A percentile compares a stretch with the other conserved stretches of the same genome.
Conservation (phyloP, 2,113 vertebrate species). For the Piprites chloris region DNA sequence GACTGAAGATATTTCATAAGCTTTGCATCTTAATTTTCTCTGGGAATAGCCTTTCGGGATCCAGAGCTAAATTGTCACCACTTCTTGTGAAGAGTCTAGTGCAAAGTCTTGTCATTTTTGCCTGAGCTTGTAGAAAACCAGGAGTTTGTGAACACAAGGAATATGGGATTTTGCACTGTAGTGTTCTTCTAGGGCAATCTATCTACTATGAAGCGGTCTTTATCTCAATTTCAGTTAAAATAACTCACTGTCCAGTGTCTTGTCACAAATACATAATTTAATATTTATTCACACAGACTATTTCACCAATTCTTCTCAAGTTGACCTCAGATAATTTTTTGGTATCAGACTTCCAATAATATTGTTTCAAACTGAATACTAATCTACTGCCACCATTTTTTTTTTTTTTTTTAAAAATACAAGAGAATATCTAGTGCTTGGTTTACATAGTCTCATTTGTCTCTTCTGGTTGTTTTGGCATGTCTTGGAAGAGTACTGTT, state of each 20-base stretch:
- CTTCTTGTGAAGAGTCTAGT: background rate
- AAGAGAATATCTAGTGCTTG: background rate
- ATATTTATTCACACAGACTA: background rate
- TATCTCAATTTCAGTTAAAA: background rate
- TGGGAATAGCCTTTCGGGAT: background rate
- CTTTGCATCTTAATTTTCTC: background rate
- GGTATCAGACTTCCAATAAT: background rate
- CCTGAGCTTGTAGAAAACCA: background rate
- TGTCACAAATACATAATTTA: background rate
- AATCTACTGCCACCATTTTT: background rate
- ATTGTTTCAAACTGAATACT: conserved; percentile 1
- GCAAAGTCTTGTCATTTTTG: background rate
- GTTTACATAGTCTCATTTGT: background rate
- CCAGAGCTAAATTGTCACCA: background rate
- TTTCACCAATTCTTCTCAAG: background rate
- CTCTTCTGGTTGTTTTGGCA: conserved; percentile 23
- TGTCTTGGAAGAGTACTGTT: conserved; percentile 19
- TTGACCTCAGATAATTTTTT: background rate
- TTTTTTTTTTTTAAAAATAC: background rate
- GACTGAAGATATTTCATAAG: background rate
- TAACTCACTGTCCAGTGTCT: background rate
- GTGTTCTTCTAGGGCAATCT: background rate
- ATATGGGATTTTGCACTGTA: background rate
- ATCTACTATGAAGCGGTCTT: background rate
- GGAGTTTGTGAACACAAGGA: background rate